Conservation (phyloP, 2,797 vertebrate genomes). For the Lutjanus argentimaculatus region DNA sequence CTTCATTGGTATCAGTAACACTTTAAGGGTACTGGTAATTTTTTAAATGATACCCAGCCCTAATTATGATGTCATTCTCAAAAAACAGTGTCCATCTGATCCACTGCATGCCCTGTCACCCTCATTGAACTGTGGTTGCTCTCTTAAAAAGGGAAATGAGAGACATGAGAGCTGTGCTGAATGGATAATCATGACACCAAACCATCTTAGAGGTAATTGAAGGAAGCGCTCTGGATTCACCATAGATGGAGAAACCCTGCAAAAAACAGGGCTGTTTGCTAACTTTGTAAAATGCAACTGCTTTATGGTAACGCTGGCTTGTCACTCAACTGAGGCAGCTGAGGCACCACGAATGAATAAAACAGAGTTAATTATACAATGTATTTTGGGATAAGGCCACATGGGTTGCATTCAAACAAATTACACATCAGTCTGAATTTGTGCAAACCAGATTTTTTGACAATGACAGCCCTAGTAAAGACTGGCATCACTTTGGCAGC, state of each 20-base stretch:
- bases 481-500: background rate
- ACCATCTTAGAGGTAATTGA: conserved; percentile 16
- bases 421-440: background rate
- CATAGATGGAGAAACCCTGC: background rate
- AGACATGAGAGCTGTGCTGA: conserved; percentile 26
- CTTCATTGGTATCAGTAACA: too few relatives aligned
- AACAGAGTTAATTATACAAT: background rate
- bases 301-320: background rate
- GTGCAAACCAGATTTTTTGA: background rate
- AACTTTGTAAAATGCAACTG: conserved; percentile 12
- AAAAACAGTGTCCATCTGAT: conserved; percentile 27
- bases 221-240: conserved; percentile 16
- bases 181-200: conserved; percentile 38
- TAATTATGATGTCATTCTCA: background rate
- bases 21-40: too few relatives aligned
- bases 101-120: conserved; percentile 6
- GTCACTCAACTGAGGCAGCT: conserved; percentile 1
- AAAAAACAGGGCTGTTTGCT: background rate
- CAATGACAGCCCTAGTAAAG: background rate
- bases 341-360: background rate
- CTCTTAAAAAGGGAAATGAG: conserved; percentile 20
- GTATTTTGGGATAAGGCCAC: background rate
- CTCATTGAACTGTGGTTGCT: conserved; percentile 24
- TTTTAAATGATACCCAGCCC: too few relatives aligned
- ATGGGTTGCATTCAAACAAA: background rate